phyloP scores from a whole-genome alignment of 1,140 invertebrate species.

The Coptotermes formosanus region DNA sequence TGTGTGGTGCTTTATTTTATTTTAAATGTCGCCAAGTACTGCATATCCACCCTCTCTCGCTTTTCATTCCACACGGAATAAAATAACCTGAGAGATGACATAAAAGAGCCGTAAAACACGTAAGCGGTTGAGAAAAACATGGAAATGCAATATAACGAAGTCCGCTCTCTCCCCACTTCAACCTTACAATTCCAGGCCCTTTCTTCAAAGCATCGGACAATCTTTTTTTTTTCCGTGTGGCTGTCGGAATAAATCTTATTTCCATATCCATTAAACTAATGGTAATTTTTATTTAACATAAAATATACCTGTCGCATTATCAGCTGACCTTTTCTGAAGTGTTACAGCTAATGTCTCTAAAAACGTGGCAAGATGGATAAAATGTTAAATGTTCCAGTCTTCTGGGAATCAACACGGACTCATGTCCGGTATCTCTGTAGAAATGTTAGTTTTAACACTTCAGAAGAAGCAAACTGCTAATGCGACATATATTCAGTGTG shows the following conservation, averaged over 20 bases:
- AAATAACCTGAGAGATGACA: background rate
- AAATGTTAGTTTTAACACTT: too few species aligned
- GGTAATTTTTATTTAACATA: background rate
- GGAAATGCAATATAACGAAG: constrained; percentile 16
- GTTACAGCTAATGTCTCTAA: too few species aligned
- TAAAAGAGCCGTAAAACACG: constrained; percentile 14
- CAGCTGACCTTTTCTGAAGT: background rate
- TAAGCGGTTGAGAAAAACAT: constrained; percentile 16
- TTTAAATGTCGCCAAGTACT: background rate
- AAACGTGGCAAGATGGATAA: too few species aligned
- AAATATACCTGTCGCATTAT: background rate
- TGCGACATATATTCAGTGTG: too few species aligned
- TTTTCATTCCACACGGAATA: background rate
- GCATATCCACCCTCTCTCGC: background rate
- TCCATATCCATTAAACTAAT: background rate
- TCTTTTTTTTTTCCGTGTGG: background rate
- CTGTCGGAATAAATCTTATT: background rate
- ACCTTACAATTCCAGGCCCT: background rate
- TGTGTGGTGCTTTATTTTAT: background rate
- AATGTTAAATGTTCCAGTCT: too few species aligned
- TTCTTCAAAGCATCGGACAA: background rate
- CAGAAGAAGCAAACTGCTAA: too few species aligned
- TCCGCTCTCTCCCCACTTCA: background rate
- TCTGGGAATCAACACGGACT: too few species aligned
- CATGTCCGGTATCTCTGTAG: too few species aligned